Percentiles rank a stretch among this genome's conserved stretches.
These are phyloP conservation scores for Ditula angustiorana DNA, from an alignment of 2,888 invertebrate genomes.

Conservation along the genomic window DNA sequence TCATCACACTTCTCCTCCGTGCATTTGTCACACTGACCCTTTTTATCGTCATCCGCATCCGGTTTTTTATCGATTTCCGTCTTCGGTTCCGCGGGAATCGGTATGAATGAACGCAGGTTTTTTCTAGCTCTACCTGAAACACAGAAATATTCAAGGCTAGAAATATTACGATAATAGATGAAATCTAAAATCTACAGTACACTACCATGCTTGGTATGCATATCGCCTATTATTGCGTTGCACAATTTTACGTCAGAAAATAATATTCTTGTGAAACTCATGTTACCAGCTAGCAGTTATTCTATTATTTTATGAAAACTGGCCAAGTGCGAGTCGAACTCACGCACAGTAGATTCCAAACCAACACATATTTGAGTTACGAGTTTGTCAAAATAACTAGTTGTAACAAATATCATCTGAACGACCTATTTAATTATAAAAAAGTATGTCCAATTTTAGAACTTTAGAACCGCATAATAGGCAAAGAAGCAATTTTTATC, in stretches of 20 bases:
- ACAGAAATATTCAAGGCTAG: slow-evolving; percentile 20
- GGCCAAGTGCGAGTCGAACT: no score
- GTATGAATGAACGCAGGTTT: slow-evolving; percentile 75
- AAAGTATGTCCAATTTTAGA: no score
- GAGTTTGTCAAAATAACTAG: no score
- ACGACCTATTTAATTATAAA: no score
- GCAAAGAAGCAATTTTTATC: no score
- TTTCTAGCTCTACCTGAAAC: slow-evolving; percentile 76
- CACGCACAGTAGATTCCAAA: no score
- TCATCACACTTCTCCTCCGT: slow-evolving; percentile 68
- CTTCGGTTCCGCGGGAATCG: slow-evolving; percentile 71
- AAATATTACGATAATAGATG: background rate
- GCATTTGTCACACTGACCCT: slow-evolving; percentile 67
- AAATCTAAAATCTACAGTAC: background rate
- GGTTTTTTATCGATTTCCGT: slow-evolving; percentile 69
- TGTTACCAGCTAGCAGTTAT: background rate
- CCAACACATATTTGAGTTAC: no score
- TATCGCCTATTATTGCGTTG: background rate
- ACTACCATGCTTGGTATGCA: background rate
- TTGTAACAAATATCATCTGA: no score
- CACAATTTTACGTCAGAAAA: background rate
- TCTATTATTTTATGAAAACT: no score
- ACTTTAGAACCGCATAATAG: no score
- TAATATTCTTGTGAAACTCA: background rate
- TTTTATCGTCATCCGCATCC: slow-evolving; percentile 63